These are phyloP conservation scores for Otolemur garnettii DNA, from an alignment of 2,113 vertebrate species.

Conservation along the genomic window DNA sequence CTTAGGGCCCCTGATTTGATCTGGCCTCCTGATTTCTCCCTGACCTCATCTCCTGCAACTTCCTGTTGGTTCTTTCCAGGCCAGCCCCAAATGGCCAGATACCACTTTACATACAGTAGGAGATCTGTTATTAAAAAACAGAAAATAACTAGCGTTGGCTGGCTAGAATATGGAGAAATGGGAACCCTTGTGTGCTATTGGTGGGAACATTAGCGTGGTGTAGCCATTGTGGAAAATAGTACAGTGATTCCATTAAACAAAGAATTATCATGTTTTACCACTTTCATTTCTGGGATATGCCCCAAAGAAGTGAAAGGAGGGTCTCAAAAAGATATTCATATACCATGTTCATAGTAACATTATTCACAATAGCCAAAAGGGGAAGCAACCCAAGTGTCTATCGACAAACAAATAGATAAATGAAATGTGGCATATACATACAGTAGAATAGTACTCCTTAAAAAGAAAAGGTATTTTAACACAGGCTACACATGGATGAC, in stretches of 20 bases:
- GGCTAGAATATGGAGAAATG: background rate
- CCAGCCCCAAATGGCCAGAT: background rate
- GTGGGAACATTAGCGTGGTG: background rate
- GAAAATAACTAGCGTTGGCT: background rate
- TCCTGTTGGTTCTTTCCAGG: background rate
- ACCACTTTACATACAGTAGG: background rate
- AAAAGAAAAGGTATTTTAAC: constrained; percentile 7
- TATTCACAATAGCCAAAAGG: background rate
- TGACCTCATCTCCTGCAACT: background rate
- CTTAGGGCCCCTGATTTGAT: background rate
- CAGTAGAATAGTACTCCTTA: background rate
- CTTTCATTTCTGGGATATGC: background rate
- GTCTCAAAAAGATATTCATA: background rate
- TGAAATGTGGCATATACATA: background rate
- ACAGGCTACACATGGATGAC: background rate
- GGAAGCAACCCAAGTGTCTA: background rate
- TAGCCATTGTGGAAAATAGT: background rate
- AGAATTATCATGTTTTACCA: background rate
- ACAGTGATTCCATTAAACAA: background rate
- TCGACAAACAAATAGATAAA: background rate
- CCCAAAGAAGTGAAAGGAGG: background rate
- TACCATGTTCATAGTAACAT: background rate
- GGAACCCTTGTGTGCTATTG: background rate
- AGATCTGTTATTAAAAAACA: background rate
- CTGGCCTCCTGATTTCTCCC: background rate